Conservation (phyloP, 2,888 invertebrate genomes). For the Pachycephus smyrnensis region DNA sequence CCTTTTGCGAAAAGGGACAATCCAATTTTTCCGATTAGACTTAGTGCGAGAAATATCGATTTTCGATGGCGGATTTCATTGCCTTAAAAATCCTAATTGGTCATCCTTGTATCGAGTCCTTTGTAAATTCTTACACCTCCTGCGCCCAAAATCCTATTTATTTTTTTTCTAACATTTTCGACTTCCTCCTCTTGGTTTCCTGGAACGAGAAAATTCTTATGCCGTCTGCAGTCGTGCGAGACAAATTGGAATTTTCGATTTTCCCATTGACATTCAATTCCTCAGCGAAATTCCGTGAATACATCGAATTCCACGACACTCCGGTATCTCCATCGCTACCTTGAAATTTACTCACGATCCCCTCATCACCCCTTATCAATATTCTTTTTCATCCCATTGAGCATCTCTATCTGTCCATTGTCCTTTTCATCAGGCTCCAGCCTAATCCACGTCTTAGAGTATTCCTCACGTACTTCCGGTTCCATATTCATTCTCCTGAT, state of each 20-base stretch:
- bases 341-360: neutral
- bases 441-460: neutral
- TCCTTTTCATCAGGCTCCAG: neutral
- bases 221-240: neutral
- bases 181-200: neutral
- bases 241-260: neutral
- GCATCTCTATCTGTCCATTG: neutral
- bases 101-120: neutral
- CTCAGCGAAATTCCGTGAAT: neutral
- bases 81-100: neutral
- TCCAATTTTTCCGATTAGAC: neutral
- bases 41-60: neutral
- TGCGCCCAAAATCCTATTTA: neutral
- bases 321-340: neutral
- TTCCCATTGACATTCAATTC: neutral
- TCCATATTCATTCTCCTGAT: neutral
- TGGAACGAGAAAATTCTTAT: neutral
- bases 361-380: neutral
- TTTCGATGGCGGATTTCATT: neutral
- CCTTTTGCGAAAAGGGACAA: neutral
- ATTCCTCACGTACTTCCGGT: neutral
- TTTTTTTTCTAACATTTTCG: neutral
- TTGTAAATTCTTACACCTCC: neutral
- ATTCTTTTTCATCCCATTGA: neutral
- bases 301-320: neutral